phyloP scores from a whole-genome alignment of 2,113 vertebrate species.

The Limanda limanda region DNA sequence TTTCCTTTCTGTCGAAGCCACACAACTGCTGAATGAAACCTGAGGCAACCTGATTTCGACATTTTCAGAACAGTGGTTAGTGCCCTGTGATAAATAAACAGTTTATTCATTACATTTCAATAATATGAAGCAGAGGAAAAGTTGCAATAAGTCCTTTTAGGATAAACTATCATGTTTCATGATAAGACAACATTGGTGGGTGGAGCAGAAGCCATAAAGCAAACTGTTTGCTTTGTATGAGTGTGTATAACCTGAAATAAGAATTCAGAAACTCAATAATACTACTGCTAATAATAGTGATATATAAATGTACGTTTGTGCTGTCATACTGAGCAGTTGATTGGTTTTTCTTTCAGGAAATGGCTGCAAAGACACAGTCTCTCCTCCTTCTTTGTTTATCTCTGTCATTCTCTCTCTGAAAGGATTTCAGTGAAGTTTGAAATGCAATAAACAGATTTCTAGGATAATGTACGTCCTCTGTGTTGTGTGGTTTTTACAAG shows the following conservation, averaged over 20 bases:
- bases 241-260: constrained; percentile 59
- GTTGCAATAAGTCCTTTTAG: constrained; percentile 69
- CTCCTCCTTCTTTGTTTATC: constrained; percentile 39
- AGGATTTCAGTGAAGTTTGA: constrained; percentile 60
- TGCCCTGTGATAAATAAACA: constrained; percentile 51
- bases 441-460: constrained; percentile 83
- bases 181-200: constrained; percentile 20
- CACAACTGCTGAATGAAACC: constrained; percentile 23
- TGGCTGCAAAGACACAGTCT: constrained; percentile 39
- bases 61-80: constrained; percentile 30
- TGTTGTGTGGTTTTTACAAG: background rate
- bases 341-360: constrained; percentile 41
- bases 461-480: constrained; percentile 33
- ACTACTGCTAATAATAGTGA: background rate
- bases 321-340: constrained; percentile 42
- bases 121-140: constrained; percentile 38
- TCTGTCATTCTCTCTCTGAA: constrained; percentile 50
- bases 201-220: constrained; percentile 74
- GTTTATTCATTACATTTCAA: constrained; percentile 38
- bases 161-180: constrained; percentile 31
- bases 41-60: background rate
- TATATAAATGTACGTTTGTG: constrained; percentile 27
- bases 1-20: constrained; percentile 22
- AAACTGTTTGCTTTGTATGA: constrained; percentile 54
- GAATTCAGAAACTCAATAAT: constrained; percentile 36